Percentiles rank a stretch among this genome's conserved stretches.
Evolutionary conservation across 2,888 invertebrate species (phyloP).

Genomic region (Zonitis immaculata): DNA sequence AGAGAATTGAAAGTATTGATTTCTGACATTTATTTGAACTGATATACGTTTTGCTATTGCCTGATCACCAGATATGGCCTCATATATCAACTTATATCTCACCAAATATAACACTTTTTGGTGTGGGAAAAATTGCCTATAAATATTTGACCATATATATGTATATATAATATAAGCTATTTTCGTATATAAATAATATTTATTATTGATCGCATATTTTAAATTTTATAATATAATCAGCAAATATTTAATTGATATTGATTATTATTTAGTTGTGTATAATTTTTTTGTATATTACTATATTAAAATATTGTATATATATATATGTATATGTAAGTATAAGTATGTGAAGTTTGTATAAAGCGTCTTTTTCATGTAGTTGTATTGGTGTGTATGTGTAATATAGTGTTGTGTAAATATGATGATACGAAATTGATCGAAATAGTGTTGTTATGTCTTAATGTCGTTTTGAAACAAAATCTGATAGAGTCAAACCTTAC

Average conservation of each 20-base stretch:
- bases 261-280: not conserved
- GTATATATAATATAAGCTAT: no score
- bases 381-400: not conserved
- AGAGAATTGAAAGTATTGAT: constrained; percentile 37
- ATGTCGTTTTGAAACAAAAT: constrained; percentile 1
- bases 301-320: no score
- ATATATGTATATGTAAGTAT: not conserved
- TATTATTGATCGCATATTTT: no score
- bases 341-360: not conserved
- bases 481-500: constrained; percentile 38
- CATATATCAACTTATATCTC: constrained; percentile 32
- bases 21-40: constrained; percentile 37
- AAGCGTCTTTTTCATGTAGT: not conserved
- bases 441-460: constrained; percentile 1
- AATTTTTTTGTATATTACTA: not conserved
- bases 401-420: not conserved
- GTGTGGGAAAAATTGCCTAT: constrained; percentile 17
- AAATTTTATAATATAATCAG: no score
- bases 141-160: not conserved
- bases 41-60: constrained; percentile 32
- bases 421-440: constrained; percentile 1
- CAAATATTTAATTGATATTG: not conserved
- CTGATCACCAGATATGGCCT: constrained; percentile 30
- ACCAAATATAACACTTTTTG: constrained; percentile 24
- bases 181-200: not conserved